A percentile compares a stretch with the other conserved stretches of the same genome.
Conservation (phyloP, 2,888 invertebrate genomes). For the Chrysolina americana region DNA sequence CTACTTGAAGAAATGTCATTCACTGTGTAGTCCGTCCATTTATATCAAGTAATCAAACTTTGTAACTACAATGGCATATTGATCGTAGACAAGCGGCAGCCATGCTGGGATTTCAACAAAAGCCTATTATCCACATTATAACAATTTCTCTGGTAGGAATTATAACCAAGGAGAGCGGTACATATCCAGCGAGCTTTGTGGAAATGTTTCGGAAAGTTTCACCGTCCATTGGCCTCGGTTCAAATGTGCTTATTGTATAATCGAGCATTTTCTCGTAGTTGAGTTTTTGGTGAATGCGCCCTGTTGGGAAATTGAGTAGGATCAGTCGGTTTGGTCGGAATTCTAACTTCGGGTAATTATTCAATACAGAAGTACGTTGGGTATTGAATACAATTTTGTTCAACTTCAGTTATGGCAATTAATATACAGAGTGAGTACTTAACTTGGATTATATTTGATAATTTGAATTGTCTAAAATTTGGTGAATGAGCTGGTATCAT, state of each 20-base stretch:
- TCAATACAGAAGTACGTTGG: no score
- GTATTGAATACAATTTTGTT: no score
- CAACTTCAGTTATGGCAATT: no score
- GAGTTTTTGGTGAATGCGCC: slow-evolving; percentile 6
- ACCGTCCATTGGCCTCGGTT: slow-evolving; percentile 19
- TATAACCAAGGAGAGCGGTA: not conserved
- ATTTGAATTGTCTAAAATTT: no score
- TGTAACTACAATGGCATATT: slow-evolving; percentile 1
- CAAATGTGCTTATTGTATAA: slow-evolving; percentile 12
- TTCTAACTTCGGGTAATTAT: not conserved
- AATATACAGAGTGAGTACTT: no score
- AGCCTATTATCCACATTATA: slow-evolving; percentile 10
- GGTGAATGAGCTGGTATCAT: no score
- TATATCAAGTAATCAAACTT: not conserved
- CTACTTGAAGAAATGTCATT: no score
- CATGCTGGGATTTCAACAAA: slow-evolving; percentile 9
- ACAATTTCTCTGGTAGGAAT: slow-evolving; percentile 10
- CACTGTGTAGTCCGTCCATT: no score
- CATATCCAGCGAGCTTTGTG: slow-evolving; percentile 14
- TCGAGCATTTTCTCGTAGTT: slow-evolving; percentile 1
- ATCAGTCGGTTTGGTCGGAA: not conserved
- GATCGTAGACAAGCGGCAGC: not conserved
- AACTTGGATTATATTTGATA: no score
- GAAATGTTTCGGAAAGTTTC: slow-evolving; percentile 18
- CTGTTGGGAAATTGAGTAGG: not conserved